These are phyloP conservation scores for Aspiorhynchus laticeps DNA, from an alignment of 2,113 vertebrate species.

Conservation along the genomic window DNA sequence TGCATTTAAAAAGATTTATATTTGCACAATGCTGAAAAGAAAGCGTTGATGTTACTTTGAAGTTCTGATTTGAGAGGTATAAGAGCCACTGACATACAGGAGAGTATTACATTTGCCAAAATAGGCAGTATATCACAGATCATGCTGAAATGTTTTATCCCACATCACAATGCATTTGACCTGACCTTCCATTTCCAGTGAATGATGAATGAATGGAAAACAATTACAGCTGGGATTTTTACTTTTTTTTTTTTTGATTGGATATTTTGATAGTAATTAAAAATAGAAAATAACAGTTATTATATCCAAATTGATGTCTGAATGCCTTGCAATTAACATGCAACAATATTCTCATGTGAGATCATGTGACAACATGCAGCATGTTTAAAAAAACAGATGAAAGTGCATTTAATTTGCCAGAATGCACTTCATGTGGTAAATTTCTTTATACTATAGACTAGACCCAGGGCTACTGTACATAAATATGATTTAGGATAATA, in stretches of 20 bases:
- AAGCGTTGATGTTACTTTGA: neutral
- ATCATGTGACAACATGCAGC: neutral
- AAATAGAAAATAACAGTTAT: neutral
- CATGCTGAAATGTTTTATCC: neutral
- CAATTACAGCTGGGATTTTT: neutral
- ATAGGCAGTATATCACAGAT: neutral
- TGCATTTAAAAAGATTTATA: too few species aligned
- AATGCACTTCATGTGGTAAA: too few species aligned
- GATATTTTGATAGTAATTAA: neutral
- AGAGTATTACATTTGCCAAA: neutral
- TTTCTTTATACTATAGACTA: too few species aligned
- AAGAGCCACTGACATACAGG: neutral
- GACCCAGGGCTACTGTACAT: too few species aligned
- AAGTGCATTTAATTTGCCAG: too few species aligned
- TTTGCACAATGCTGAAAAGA: too few species aligned
- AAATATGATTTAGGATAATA: neutral
- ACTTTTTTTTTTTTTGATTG: neutral
- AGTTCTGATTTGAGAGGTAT: neutral
- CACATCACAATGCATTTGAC: neutral
- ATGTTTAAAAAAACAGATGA: neutral
- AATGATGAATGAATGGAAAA: neutral
- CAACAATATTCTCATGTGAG: neutral
- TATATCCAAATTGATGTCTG: neutral
- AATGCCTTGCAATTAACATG: neutral
- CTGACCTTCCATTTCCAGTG: neutral